phyloP scores from a whole-genome alignment of 2,113 vertebrate genomes.

The Ursus arctos region DNA sequence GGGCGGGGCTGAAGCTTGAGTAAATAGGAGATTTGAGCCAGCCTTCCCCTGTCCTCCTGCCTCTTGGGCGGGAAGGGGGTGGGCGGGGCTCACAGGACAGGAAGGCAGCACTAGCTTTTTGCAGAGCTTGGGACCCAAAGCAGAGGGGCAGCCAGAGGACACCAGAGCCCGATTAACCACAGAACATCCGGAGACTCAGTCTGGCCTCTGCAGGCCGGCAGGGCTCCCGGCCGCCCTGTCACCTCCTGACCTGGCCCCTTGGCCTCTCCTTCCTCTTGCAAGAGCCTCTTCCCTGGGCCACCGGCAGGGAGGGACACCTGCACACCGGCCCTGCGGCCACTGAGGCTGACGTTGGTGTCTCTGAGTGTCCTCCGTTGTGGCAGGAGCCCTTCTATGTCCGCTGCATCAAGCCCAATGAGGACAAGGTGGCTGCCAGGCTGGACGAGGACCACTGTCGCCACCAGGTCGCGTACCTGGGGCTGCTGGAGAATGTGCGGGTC shows the following conservation, averaged over 20 bases:
- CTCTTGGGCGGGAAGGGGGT: not conserved
- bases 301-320: not conserved
- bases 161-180: not conserved
- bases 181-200: not conserved
- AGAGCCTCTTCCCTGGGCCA: not conserved
- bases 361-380: not conserved
- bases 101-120: not conserved
- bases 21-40: not conserved
- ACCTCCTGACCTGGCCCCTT: not conserved
- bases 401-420: conserved; percentile 96
- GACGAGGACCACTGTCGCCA: conserved; percentile 93
- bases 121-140: not conserved
- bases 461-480: conserved; percentile 95
- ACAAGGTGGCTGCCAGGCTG: conserved; percentile 90
- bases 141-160: not conserved
- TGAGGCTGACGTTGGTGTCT: not conserved
- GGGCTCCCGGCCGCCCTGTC: not conserved
- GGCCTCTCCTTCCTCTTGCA: too few species aligned
- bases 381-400: conserved; percentile 98
- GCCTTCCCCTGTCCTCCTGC: not conserved
- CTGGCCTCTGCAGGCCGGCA: not conserved
- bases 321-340: fast-evolving
- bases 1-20: not conserved
- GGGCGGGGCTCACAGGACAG: not conserved
- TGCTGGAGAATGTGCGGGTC: conserved; percentile 96